Conservation (phyloP, 2,113 vertebrate species). For the Toxotes chatareus region DNA sequence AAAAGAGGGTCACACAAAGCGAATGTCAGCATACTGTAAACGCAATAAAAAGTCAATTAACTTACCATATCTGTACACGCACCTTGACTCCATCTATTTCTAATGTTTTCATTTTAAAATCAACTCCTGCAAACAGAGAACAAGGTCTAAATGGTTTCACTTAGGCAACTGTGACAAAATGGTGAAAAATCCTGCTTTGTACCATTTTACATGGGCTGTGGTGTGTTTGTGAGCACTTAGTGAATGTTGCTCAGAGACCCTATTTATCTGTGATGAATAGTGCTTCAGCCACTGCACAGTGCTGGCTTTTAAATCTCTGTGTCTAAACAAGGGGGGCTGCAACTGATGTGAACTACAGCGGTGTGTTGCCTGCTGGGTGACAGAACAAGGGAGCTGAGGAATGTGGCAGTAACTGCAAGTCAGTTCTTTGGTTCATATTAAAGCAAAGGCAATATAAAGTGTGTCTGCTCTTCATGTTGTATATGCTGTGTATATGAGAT, state of each 20-base stretch:
- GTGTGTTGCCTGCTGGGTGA: background rate
- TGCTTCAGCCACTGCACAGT: background rate
- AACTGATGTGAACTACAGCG: background rate
- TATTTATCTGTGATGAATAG: conserved; percentile 16
- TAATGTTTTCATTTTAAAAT: conserved; percentile 89
- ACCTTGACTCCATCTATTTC: conserved; percentile 85
- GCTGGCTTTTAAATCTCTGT: conserved; percentile 30
- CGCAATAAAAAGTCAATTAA: background rate
- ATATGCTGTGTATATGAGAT: too few species aligned
- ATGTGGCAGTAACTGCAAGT: conserved; percentile 1
- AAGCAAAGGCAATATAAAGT: background rate
- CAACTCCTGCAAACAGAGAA: conserved; percentile 78
- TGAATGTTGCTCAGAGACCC: conserved; percentile 10
- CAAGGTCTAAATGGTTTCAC: background rate
- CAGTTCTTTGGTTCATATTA: too few species aligned
- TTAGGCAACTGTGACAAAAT: background rate
- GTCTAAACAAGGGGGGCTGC: background rate
- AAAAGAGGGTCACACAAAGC: background rate
- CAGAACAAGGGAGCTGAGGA: background rate
- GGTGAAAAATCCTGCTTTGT: background rate
- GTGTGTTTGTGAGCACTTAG: conserved; percentile 12
- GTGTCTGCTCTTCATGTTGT: too few species aligned
- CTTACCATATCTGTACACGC: conserved; percentile 87
- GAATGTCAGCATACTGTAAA: background rate
- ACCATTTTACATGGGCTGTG: background rate